Base-by-base conservation (phyloP, 2,113 vertebrate species). In the Leucosticte australis region DNA sequence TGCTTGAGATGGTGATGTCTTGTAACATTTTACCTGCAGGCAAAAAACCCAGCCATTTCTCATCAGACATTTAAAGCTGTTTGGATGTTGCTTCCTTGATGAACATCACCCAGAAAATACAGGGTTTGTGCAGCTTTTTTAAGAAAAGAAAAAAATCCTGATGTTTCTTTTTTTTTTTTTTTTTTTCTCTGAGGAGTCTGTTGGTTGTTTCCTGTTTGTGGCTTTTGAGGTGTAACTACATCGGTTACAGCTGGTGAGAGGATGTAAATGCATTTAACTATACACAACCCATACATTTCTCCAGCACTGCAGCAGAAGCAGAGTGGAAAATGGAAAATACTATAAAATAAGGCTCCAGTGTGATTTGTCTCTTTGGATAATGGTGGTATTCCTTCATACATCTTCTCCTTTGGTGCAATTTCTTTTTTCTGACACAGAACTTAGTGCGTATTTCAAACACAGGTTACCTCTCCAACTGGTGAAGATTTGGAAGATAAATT, bases 191-290 rank as follows among this genome's bases (percentile, higher is more conserved):
- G 65, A 44, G 33, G 11, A n/a, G 41, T 56, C 70, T 37, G 55
- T 89, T 87, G 41, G 37, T 73, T 76, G 60, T 86, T 96, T 94
- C 85, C 89, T 92, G 35, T 74, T 47, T 69, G 75, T 94, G 90
- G 83, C 28, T 90, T 92, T 42, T 96, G 71, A 88, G 52, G 67
- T 64, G 44, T 74, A 57, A 68, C 62, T 75, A 57, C 22, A 39
- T 4, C 28, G 55, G 31, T 80, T 89, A 49, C 71, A 46, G 82
- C 71, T 90, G 55, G 67, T 77, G 63, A 89, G 60, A 91, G 87
- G 60, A 86, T 77, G 46, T 53, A 49, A 80, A 68, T 68, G 23
- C 17, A 56, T 23, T 83, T 69, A 44, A 20, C 69, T 37, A 44
- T 37, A 41, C 26, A 67, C 15, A 87, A 27, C n/a, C 39, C 21